Percentiles rank a stretch among this genome's conserved stretches.
These are phyloP conservation scores for Rynchops niger DNA, from an alignment of 2,113 vertebrate species.

Conservation along the genomic window DNA sequence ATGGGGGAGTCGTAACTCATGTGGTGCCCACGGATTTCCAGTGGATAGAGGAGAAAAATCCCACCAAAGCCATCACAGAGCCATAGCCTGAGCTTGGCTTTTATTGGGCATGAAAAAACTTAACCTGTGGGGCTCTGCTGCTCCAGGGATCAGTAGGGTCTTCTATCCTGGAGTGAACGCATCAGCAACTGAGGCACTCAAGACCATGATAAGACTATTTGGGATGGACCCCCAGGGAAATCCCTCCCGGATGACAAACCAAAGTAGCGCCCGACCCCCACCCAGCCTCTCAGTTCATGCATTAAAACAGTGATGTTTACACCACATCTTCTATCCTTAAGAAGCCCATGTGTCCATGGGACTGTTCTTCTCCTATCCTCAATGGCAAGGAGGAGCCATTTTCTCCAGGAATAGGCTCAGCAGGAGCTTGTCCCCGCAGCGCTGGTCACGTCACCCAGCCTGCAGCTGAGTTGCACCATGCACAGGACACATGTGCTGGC, in stretches of 20 bases:
- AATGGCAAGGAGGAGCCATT: background rate
- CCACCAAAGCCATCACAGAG: background rate
- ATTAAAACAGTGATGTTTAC: background rate
- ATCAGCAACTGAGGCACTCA: background rate
- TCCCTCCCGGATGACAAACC: background rate
- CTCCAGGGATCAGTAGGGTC: background rate
- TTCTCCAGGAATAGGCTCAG: background rate
- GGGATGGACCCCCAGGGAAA: background rate
- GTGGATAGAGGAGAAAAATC: background rate
- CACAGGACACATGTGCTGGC: background rate
- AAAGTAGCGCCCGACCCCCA: background rate
- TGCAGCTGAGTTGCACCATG: background rate
- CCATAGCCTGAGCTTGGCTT: background rate
- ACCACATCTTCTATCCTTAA: background rate
- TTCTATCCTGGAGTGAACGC: accelerated
- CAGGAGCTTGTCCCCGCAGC: background rate
- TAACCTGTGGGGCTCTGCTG: background rate
- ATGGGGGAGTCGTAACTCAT: accelerated
- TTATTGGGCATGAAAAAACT: background rate
- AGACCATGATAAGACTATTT: background rate
- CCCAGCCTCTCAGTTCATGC: background rate
- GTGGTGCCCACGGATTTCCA: background rate
- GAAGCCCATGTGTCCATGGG: accelerated
- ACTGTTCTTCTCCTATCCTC: background rate
- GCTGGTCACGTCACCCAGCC: background rate